These are phyloP conservation scores for Nesidiocoris tenuis DNA, from an alignment of 2,888 invertebrate genomes.

Conservation along the genomic window DNA sequence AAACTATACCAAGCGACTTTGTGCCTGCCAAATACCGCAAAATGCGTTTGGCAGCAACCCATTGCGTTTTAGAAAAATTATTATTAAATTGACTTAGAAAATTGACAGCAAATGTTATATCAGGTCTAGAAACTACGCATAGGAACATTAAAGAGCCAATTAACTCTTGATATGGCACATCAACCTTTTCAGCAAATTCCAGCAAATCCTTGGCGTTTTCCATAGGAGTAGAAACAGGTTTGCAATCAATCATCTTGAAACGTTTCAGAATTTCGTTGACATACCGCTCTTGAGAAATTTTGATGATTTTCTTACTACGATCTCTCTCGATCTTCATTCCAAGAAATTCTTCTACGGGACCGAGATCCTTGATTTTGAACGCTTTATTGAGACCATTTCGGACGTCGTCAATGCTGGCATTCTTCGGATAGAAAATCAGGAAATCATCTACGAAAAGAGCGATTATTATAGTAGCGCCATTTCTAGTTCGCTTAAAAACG, in stretches of 20 bases:
- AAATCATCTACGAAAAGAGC: conserved; percentile 18
- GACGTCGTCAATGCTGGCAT: not conserved
- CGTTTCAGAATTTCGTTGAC: not conserved
- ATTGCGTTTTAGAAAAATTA: not conserved
- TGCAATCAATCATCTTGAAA: conserved; percentile 5
- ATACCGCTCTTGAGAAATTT: conserved; percentile 5
- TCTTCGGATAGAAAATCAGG: not conserved
- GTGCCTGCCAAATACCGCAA: not conserved
- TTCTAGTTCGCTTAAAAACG: not conserved
- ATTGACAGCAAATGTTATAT: conserved; percentile 27
- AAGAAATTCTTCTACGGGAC: conserved; percentile 1
- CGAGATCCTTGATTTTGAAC: conserved; percentile 12
- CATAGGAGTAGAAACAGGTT: conserved; percentile 6
- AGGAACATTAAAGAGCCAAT: not conserved
- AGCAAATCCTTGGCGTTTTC: not conserved
- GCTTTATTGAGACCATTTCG: not conserved
- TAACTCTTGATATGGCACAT: not conserved
- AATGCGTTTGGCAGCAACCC: not conserved
- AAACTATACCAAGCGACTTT: not conserved
- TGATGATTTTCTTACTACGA: not conserved
- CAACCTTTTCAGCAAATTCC: not conserved
- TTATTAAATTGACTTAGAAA: conserved; percentile 21
- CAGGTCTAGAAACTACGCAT: conserved; percentile 7
- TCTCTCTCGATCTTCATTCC: conserved; percentile 14
- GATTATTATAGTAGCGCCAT: not conserved